Base-by-base conservation (phyloP, 1,140 invertebrate genomes). In the Bactericera cockerelli region DNA sequence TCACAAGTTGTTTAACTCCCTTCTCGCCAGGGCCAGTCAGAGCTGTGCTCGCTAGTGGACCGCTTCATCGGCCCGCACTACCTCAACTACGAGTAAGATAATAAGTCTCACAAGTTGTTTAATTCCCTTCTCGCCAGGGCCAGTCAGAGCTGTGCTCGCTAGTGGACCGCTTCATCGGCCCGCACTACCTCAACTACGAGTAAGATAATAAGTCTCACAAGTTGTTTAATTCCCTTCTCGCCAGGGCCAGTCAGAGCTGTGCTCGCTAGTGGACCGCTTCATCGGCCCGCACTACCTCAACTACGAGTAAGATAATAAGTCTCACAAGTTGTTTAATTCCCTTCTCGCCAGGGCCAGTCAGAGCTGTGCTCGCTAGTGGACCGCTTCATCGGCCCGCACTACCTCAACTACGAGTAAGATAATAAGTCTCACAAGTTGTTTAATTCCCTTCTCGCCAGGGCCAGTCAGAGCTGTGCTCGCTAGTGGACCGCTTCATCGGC, bases 401-500 rank as follows among this genome's bases (percentile, higher is more conserved):
- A 78, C 69, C 69, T 71, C 60, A 70, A 77, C 64, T 80, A 77
- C 64, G 72, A 74, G 61, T 71, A 72, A n/a, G n/a, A n/a, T n/a
- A n/a, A n/a, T n/a, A n/a, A n/a, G n/a, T n/a, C n/a, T n/a, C n/a
- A n/a, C n/a, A n/a, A n/a, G n/a, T n/a, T n/a, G n/a, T n/a, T n/a
- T 31, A 31, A 31, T 31, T 49, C n/a, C 19, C 22, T 22, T 49
- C n/a, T 49, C 42, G 3, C 11, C 71, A 79, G 78, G 66, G 67
- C 10, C 73, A 77, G 62, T 71, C 71, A 2, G 77, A 78, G 59
- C 73, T 80, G 42, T 77, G 75, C 10, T 72, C 70, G 31, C 66
- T 83, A 61, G 78, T 82, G 58, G 77, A 81, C 62, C 76, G 70
- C 62, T 77, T 80, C 69, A 75, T 83, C 62, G 79, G 78, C 33